Base-by-base conservation (phyloP, 2,888 invertebrate species). In the Torymus texanus region DNA sequence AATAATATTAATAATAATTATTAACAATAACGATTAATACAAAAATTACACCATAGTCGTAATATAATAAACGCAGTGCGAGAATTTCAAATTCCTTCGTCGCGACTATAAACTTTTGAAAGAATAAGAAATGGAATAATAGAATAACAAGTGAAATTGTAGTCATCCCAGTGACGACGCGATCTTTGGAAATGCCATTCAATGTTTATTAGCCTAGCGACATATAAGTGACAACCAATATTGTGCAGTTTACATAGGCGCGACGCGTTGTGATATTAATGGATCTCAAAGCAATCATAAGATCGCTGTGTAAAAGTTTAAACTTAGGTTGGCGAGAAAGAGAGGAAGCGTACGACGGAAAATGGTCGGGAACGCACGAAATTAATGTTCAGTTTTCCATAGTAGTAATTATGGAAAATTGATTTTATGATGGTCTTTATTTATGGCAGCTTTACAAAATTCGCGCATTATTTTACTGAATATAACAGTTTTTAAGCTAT, bases 221-320 rank as follows among this genome's bases (percentile, higher is more conserved):
- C 51, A 73, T 75, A 55, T 66, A 76, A 55, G 50, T 65, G 61
- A 65, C 18, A 67, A 71, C 29, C 55, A 73, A 76, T 68, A 76
- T 75, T 78, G 70, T 79, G 71, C 66, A 74, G 70, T 79, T 79
- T 79, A 62, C 58, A 56, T 71, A 74, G 63, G 50, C 74, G 75
- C 74, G 66, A 67, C 63, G 75, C 75, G 73, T 80, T 82, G 82
- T 82, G 82, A 82, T 82, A 82, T 80, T 80, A 80, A 82, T 78
- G 78, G 82, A 80, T 82, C 82, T 80, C 82, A 82, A 82, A 82
- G 78, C 80, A 81, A 79, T 81, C 75, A 70, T 77, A 79, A 21
- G 76, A 79, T 79, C 79, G 73, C 71, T 81, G 56, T 76, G 71
- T 75, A 72, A 74, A 81, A 78, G 16, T 71, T 12, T 73, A 75